Percentiles rank a stretch among this genome's conserved stretches.
These are phyloP conservation scores for Prionailurus viverrinus DNA, from an alignment of 2,113 vertebrate genomes.

Conservation along the genomic window DNA sequence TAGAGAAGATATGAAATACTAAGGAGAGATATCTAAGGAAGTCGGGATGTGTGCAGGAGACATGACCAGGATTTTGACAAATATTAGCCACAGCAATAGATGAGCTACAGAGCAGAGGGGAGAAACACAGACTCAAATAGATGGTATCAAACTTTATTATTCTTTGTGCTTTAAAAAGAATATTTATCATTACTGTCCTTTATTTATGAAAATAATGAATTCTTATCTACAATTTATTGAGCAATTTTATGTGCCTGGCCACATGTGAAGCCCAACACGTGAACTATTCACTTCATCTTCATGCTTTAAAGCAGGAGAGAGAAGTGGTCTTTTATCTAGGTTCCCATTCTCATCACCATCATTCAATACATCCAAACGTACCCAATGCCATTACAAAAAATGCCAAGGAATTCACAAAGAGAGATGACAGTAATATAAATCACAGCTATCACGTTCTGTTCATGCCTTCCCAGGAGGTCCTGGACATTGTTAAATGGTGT, in stretches of 20 bases:
- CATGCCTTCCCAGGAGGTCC: background rate
- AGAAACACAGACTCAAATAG: background rate
- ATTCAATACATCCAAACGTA: background rate
- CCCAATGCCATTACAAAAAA: background rate
- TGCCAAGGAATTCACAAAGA: background rate
- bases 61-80: background rate
- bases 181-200: background rate
- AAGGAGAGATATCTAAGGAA: background rate
- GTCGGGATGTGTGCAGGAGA: background rate
- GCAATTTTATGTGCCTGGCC: background rate
- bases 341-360: background rate
- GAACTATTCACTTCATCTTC: background rate
- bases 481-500: background rate
- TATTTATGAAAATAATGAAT: constrained; percentile 1
- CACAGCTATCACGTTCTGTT: background rate
- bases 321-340: background rate
- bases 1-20: background rate
- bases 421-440: background rate
- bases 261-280: background rate
- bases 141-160: background rate
- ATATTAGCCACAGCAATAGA: background rate
- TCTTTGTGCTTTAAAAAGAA: background rate
- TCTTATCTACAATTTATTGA: background rate
- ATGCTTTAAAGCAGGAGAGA: background rate
- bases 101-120: background rate